Base-by-base conservation (phyloP, 2,797 vertebrate species). In the Channa striata region DNA sequence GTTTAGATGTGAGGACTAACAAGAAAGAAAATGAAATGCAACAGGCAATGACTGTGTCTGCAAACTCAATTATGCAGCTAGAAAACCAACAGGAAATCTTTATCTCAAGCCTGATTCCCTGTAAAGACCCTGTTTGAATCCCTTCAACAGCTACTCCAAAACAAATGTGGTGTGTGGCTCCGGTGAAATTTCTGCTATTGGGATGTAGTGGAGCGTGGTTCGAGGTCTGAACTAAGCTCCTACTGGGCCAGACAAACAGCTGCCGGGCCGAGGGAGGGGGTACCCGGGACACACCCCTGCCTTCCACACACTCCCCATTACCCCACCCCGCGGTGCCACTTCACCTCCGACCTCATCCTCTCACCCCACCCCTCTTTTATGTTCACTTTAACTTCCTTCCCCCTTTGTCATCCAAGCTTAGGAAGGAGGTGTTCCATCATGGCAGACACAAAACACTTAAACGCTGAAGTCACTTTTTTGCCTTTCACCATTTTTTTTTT, bases 341-440 rank as follows among this genome's bases (percentile, higher is more conserved):
- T 94, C 91, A 94, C 93, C 93, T 92, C 81, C 81, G 91, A 93
- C 93, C 93, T 83, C 88, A 86, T 90, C 88, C 85, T 84, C 90
- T 92, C 87, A 92, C 86, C 89, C 91, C 80, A 78, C 62, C 81
- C 65, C 72, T 82, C 93, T 93, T 94, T 94, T 86, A 94, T 93
- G 87, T 91, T 83, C 82, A 83, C 59, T 88, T 82, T 85, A 67
- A 92, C 85, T 92, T 91, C 91, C 90, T 90, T 85, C 78, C 79
- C 84, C 75, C 73, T 85, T 89, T 91, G 88, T 91, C 86, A 76
- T 81, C 75, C 73, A 60, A 73, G 74, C 72, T 78, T 58, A 86
- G 81, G 71, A 76, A 88, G 87, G 81, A 82, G 89, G 86, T 81
- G 88, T 85, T 86, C 78, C 65, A 88, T 90, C 79, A 85, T 49